These are phyloP conservation scores for Pomatostomus ruficeps DNA, from an alignment of 2,113 vertebrate species.

Conservation along the genomic window DNA sequence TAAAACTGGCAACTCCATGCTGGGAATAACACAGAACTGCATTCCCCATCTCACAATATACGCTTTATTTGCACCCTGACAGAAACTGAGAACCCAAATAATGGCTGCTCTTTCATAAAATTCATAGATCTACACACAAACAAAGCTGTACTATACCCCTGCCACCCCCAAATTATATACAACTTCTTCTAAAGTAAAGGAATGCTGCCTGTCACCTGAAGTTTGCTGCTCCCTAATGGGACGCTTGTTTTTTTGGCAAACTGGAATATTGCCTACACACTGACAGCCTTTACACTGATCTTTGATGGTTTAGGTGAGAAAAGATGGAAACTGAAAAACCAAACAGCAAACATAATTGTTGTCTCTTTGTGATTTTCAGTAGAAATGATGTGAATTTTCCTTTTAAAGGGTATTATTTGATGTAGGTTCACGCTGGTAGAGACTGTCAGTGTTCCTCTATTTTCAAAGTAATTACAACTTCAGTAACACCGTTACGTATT, in stretches of 20 bases:
- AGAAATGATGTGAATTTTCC: background rate
- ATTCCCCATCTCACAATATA: background rate
- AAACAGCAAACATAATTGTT: background rate
- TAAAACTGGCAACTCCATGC: background rate
- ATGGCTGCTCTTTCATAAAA: background rate
- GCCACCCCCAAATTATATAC: background rate
- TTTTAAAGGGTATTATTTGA: background rate
- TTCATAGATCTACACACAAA: accelerated
- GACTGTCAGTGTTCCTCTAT: background rate
- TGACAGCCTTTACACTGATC: background rate
- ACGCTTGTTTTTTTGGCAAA: background rate
- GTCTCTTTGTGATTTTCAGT: background rate
- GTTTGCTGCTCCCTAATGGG: background rate
- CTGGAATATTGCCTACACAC: background rate
- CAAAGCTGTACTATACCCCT: background rate
- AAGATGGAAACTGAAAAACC: background rate
- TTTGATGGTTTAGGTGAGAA: background rate
- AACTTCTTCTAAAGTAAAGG: background rate
- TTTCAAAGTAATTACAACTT: background rate
- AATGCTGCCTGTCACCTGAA: background rate
- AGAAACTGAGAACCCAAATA: background rate
- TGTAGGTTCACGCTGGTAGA: background rate
- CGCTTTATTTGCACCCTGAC: background rate
- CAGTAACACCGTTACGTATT: accelerated
- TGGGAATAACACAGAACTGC: background rate